These are phyloP conservation scores for Helicoverpa armigera DNA, from an alignment of 1,140 invertebrate species.

Conservation along the genomic window DNA sequence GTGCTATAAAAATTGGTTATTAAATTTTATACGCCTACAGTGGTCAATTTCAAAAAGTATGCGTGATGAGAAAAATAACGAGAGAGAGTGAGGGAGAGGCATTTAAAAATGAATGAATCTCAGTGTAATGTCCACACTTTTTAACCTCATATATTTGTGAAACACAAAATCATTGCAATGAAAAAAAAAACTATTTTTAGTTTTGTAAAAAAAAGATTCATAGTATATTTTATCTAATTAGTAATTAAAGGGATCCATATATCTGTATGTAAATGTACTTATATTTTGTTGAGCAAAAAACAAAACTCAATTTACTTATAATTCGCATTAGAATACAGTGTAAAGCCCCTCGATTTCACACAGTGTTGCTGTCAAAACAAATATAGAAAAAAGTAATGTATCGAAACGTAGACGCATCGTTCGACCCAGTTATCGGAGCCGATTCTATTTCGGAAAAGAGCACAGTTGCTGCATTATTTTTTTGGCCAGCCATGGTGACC, in stretches of 20 bases:
- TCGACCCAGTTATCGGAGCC: constrained; percentile 72
- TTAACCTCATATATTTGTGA: too few relatives aligned
- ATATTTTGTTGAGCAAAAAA: too few relatives aligned
- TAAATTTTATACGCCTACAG: constrained; percentile 33
- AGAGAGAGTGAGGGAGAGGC: not conserved
- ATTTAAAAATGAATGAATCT: not conserved
- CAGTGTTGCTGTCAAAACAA: constrained; percentile 39
- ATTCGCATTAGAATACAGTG: not conserved
- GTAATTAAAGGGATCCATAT: too few relatives aligned
- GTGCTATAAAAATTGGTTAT: constrained; percentile 36
- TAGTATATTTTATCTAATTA: too few relatives aligned
- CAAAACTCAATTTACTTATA: too few relatives aligned
- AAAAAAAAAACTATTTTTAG: too few relatives aligned
- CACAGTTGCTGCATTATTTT: constrained; percentile 75
- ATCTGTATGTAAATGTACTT: too few relatives aligned
- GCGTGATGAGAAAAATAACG: constrained; percentile 21
- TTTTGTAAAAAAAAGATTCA: too few relatives aligned
- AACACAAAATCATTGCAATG: too few relatives aligned
- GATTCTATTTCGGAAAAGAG: constrained; percentile 79
- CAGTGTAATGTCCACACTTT: not conserved
- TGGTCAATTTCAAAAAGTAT: constrained; percentile 16
- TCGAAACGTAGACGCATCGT: constrained; percentile 69
- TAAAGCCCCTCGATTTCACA: constrained; percentile 26
- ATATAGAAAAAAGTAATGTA: constrained; percentile 50
- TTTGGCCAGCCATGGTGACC: constrained; percentile 76